Conservation (phyloP, 2,888 invertebrate species). For the Scelioninae gen. 2 region DNA sequence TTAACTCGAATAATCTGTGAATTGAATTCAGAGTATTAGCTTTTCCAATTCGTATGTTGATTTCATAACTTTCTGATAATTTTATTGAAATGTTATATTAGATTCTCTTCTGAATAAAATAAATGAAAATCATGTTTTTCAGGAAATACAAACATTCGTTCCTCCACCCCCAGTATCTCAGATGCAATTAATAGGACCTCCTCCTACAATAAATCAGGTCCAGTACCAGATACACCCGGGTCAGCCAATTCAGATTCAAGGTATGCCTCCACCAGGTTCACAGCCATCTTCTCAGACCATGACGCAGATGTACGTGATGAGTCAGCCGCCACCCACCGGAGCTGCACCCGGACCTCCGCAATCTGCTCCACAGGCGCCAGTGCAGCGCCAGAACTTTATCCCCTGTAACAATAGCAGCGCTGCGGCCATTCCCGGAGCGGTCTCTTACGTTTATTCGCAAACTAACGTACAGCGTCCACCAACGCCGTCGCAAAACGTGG, state of each 20-base stretch:
- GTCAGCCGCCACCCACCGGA: conserved; percentile 70
- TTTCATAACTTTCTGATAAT: too few relatives aligned
- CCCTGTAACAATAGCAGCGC: conserved; percentile 68
- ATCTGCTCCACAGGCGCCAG: conserved; percentile 59
- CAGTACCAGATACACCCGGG: conserved; percentile 74
- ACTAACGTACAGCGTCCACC: conserved; percentile 69
- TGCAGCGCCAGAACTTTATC: conserved; percentile 69
- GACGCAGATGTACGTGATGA: conserved; percentile 74
- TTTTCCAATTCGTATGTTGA: too few relatives aligned
- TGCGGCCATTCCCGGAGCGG: conserved; percentile 68
- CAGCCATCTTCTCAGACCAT: conserved; percentile 72
- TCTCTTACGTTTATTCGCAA: conserved; percentile 74
- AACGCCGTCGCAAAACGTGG: conserved; percentile 70
- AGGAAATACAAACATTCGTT: conserved; percentile 73
- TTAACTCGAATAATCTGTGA: too few relatives aligned
- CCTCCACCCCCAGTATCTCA: conserved; percentile 71
- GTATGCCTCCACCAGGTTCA: conserved; percentile 70
- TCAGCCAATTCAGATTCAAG: conserved; percentile 72
- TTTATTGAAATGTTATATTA: too few relatives aligned
- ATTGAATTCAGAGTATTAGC: too few relatives aligned
- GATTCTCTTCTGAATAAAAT: too few relatives aligned
- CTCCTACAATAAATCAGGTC: conserved; percentile 73
- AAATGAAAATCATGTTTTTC: background rate
- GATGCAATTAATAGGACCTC: conserved; percentile 73
- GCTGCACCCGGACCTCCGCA: conserved; percentile 4